These are phyloP conservation scores for Podarcis cretensis DNA, from an alignment of 2,113 vertebrate species.

Conservation along the genomic window DNA sequence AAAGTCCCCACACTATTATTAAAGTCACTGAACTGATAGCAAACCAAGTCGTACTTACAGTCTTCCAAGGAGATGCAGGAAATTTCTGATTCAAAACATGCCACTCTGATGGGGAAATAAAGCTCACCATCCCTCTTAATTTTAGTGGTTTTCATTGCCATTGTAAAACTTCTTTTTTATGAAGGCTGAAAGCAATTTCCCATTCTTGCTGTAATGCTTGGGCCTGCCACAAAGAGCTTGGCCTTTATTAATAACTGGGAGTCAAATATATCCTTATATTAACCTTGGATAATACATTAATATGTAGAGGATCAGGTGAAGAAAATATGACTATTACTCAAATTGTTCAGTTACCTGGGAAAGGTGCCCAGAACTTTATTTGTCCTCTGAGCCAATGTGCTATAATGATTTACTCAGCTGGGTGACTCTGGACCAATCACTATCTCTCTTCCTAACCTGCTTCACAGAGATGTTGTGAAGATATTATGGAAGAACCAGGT, in stretches of 20 bases:
- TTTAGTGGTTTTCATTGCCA: constrained; percentile 14
- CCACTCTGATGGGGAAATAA: constrained; percentile 28
- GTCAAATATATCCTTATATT: neutral
- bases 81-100: constrained; percentile 47
- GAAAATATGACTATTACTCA: neutral
- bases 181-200: constrained; percentile 2
- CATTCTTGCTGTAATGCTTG: neutral
- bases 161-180: neutral
- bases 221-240: neutral
- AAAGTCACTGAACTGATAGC: constrained; percentile 62
- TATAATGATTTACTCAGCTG: neutral
- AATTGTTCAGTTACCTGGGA: neutral
- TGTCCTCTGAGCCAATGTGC: neutral
- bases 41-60: constrained; percentile 51
- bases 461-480: neutral
- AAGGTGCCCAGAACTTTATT: neutral
- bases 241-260: neutral
- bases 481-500: neutral
- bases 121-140: neutral
- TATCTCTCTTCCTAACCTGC: too few species aligned
- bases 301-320: neutral
- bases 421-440: too few species aligned
- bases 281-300: neutral
- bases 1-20: constrained; percentile 55
- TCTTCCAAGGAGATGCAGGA: constrained; percentile 43